Conservation (phyloP, 2,113 vertebrate species). For the Procapra przewalskii region DNA sequence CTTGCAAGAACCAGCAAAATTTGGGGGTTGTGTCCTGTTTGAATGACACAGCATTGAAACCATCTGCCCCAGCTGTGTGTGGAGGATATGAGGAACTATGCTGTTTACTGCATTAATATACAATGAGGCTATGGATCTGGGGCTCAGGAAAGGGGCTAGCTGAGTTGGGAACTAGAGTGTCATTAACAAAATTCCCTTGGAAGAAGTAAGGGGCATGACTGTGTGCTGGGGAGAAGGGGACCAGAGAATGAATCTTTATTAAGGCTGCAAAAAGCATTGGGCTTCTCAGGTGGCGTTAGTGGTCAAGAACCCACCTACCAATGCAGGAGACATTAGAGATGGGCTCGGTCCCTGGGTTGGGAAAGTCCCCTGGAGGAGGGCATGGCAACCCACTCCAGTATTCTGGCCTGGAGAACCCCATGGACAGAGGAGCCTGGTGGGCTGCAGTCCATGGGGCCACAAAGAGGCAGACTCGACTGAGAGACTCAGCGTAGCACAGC, state of each 20-base stretch:
- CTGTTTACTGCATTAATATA: background rate
- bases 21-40: background rate
- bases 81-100: background rate
- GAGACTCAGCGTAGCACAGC: background rate
- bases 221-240: background rate
- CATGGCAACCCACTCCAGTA: background rate
- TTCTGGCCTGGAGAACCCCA: background rate
- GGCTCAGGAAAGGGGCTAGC: background rate
- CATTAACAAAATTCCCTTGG: background rate
- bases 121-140: background rate
- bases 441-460: background rate
- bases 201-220: background rate
- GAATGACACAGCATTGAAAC: background rate
- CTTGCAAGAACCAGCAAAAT: background rate
- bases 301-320: background rate
- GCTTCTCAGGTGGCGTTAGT: background rate
- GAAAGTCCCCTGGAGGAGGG: background rate
- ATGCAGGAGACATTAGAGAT: background rate
- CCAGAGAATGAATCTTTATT: background rate
- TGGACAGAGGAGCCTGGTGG: background rate
- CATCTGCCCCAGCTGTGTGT: background rate
- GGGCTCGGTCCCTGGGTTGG: background rate
- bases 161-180: background rate
- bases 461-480: background rate
- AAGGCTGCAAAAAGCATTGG: background rate